These are phyloP conservation scores for Protaetia brevitarsis DNA, from an alignment of 1,140 invertebrate species.

Conservation along the genomic window DNA sequence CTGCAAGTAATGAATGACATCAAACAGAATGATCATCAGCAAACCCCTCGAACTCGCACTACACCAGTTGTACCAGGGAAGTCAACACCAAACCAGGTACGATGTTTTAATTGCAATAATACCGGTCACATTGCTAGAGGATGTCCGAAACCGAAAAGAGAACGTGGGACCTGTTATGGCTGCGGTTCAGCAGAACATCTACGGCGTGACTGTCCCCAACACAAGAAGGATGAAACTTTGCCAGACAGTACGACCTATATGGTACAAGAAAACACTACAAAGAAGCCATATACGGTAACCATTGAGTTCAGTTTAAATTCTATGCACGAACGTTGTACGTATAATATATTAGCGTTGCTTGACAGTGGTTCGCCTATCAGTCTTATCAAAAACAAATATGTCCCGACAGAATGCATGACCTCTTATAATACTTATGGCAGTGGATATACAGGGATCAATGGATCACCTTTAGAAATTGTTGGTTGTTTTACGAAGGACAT, in stretches of 20 bases:
- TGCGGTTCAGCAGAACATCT: background rate
- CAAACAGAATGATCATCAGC: background rate
- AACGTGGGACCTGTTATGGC: background rate
- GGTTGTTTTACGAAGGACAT: no score
- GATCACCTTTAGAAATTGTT: no score
- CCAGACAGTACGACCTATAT: background rate
- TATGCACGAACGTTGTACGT: no score
- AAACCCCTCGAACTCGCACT: background rate
- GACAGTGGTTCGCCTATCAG: no score
- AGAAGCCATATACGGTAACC: background rate
- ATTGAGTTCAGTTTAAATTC: no score
- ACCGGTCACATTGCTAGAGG: background rate
- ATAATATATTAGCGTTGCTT: no score
- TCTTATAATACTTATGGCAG: no score
- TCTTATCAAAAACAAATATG: no score
- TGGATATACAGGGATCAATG: no score
- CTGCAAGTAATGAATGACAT: slow-evolving; percentile 19
- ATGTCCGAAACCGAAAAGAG: background rate
- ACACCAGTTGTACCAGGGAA: background rate
- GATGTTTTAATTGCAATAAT: slow-evolving; percentile 14
- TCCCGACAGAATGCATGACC: no score
- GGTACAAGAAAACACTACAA: background rate
- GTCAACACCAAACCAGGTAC: background rate
- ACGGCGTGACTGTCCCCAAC: background rate
- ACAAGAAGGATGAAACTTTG: background rate